These are phyloP conservation scores for Lasiurus cinereus DNA, from an alignment of 2,113 vertebrate species.

Conservation along the genomic window DNA sequence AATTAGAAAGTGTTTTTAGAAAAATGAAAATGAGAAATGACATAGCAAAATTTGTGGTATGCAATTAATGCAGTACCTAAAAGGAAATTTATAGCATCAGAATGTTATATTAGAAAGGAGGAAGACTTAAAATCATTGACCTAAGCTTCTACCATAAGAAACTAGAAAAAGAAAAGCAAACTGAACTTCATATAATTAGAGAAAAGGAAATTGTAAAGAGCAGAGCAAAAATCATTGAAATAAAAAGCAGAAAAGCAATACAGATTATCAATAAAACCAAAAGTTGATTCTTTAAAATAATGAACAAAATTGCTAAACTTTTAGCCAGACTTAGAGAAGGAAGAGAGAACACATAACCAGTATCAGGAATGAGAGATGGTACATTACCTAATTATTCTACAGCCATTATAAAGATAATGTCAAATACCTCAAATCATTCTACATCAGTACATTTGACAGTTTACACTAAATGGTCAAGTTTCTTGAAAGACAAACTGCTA, in stretches of 20 bases:
- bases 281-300: constrained; percentile 24
- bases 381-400: neutral
- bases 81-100: too few species aligned
- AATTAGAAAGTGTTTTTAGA: constrained; percentile 37
- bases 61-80: neutral
- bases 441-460: neutral
- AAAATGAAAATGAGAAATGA: neutral
- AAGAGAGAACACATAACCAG: neutral
- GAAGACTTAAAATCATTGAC: neutral
- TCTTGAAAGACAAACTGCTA: neutral
- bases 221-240: neutral
- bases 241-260: neutral
- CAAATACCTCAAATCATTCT: neutral
- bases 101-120: neutral
- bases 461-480: constrained; percentile 14
- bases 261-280: neutral
- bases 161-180: too few species aligned
- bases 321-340: constrained; percentile 12
- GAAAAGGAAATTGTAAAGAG: too few species aligned
- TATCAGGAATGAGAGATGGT: neutral
- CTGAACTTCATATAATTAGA: too few species aligned
- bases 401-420: neutral
- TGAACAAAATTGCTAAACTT: constrained; percentile 33
- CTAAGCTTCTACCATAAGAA: neutral
- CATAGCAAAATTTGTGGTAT: constrained; percentile 18